Base-by-base conservation (phyloP, 2,888 invertebrate genomes). In the Cheilosia pagana region DNA sequence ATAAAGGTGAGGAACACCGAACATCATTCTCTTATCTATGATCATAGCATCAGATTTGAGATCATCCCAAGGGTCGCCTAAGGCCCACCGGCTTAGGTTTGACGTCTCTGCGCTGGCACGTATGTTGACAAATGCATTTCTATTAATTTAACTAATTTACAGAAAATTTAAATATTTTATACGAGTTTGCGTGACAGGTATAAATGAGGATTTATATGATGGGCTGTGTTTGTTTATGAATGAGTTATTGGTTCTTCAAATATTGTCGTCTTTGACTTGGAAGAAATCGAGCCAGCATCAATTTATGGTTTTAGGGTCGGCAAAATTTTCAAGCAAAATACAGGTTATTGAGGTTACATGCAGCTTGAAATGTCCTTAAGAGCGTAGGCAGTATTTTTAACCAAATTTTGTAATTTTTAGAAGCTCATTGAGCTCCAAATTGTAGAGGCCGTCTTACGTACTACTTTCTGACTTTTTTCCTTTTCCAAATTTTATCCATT, bases 61-160 rank as follows among this genome's bases (percentile, higher is more conserved):
- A 85, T 85, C 65, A 85, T 76, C 75, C 60, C 23, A 25, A 52
- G 12, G 19, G 41, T 28, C 52, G 50, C 35, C 25, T 19, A 59
- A 12, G 16, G 63, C 23, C 65, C 65, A 71, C 63, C 53, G 57
- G 41, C 16, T 23, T 52, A n/a, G 53, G 23, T 14, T 41, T 59
- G 62, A 45, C 41, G 55, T 50, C 41, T 53, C 23, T 25, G 45
- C 59, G 50, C 71, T 59, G 50, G 65, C 85, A 76, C 75, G 71
- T 60, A 76, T 55, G 79, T 67, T 85, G 85, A 85, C 85, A 85
- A 85, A 85, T 85, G 85, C 74, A 71, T 75, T 85, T 85, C 85
- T 85, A 85, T 85, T 85, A 85, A 81, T 85, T 81, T 62, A 70
- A 81, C 85, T 81, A 81, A 85, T 81, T 85, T 85, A 81, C 31